These are phyloP conservation scores for Cavia porcellus DNA, from an alignment of 2,113 vertebrate genomes.

Conservation along the genomic window DNA sequence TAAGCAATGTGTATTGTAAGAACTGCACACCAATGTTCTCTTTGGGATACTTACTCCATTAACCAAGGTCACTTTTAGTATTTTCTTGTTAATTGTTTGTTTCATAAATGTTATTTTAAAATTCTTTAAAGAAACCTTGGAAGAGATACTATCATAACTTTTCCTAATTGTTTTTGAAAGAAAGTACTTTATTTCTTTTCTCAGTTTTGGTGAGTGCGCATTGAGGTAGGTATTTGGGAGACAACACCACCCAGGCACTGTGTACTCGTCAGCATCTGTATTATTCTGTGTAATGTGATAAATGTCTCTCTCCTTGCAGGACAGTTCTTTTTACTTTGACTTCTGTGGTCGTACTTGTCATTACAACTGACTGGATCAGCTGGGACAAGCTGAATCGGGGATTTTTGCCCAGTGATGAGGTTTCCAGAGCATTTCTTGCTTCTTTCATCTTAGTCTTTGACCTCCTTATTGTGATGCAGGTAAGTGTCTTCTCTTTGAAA, in stretches of 20 bases:
- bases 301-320: constrained; percentile 88
- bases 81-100: constrained; percentile 45
- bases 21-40: not conserved
- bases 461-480: constrained; percentile 99
- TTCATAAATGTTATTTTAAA: constrained; percentile 10
- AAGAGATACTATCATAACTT: not conserved
- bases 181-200: constrained; percentile 3
- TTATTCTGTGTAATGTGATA: constrained; percentile 53
- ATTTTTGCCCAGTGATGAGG: constrained; percentile 98
- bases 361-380: constrained; percentile 99
- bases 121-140: constrained; percentile 19
- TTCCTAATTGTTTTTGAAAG: constrained; percentile 62
- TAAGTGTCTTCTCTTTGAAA: constrained; percentile 81
- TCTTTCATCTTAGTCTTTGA: constrained; percentile 99
- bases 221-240: not conserved
- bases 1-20: not conserved
- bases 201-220: constrained; percentile 42
- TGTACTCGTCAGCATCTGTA: not conserved
- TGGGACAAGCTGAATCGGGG: constrained; percentile 99
- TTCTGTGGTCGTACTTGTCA: constrained; percentile 96
- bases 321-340: constrained; percentile 96
- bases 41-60: not conserved
- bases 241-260: constrained; percentile 13
- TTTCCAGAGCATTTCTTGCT: constrained; percentile 98
- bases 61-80: not conserved